These are phyloP conservation scores for Anastatus disparis DNA, from an alignment of 1,140 invertebrate genomes.

Conservation along the genomic window DNA sequence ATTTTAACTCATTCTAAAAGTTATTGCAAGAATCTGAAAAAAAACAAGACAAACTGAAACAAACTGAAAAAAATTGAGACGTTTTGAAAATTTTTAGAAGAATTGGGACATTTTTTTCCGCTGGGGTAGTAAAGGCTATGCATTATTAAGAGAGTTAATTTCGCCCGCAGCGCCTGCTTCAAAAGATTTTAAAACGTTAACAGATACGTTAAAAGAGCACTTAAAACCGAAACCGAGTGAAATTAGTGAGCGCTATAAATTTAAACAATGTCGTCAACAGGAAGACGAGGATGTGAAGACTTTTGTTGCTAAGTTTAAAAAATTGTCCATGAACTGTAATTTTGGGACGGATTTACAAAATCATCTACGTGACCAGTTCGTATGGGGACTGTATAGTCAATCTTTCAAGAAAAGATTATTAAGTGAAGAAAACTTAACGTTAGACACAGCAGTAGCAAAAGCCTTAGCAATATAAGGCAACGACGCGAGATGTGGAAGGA, in stretches of 20 bases:
- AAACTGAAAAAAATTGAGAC: too few species aligned
- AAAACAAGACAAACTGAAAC: too few species aligned
- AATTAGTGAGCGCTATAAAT: conserved; percentile 25
- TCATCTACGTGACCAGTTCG: not conserved
- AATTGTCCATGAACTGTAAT: not conserved
- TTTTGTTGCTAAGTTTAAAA: not conserved
- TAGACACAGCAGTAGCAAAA: not conserved
- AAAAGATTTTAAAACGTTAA: conserved; percentile 49
- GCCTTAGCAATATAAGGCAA: not conserved
- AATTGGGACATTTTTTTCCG: too few species aligned
- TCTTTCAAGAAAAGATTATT: not conserved
- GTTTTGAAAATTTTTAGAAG: too few species aligned
- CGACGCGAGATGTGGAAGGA: not conserved
- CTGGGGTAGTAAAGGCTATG: conserved; percentile 33
- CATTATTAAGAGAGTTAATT: conserved; percentile 45
- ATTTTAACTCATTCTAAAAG: too few species aligned
- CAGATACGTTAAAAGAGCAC: conserved; percentile 47
- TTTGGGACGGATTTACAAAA: not conserved
- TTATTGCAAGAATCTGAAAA: too few species aligned
- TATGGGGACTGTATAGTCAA: too few species aligned
- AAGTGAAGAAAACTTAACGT: not conserved
- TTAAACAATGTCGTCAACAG: not conserved
- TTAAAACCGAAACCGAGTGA: conserved; percentile 50
- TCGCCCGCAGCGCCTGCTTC: conserved; percentile 41
- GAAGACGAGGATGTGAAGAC: not conserved